These are phyloP conservation scores for Agrochola litura DNA, from an alignment of 2,888 invertebrate genomes.

Conservation along the genomic window DNA sequence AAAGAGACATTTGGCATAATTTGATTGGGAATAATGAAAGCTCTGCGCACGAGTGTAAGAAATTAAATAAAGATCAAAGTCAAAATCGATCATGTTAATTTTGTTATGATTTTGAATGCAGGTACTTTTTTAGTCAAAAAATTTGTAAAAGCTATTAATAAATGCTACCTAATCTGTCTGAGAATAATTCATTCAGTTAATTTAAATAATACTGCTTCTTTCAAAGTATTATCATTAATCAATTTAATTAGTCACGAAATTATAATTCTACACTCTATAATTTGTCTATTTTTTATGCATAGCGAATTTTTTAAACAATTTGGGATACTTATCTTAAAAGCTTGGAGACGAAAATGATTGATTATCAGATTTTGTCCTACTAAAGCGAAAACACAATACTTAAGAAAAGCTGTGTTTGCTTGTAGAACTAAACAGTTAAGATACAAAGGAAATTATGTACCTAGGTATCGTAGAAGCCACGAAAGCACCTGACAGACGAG, in stretches of 20 bases:
- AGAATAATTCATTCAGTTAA: neutral
- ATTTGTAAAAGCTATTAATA: constrained; percentile 1
- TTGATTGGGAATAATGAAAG: constrained; percentile 15
- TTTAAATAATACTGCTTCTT: neutral
- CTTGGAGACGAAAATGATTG: neutral
- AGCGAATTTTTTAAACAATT: neutral
- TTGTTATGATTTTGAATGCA: neutral
- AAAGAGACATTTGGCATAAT: neutral
- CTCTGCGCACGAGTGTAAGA: constrained; percentile 4
- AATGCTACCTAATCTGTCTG: neutral
- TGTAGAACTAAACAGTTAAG: neutral
- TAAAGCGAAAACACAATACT: neutral
- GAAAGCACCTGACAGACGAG: neutral
- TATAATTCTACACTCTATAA: neutral
- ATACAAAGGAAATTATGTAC: neutral
- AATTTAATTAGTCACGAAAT: constrained; percentile 3
- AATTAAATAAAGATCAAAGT: constrained; percentile 31
- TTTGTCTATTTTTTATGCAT: neutral
- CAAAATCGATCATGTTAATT: neutral
- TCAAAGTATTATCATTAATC: constrained; percentile 16
- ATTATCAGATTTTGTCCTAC: neutral
- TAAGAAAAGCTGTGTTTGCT: neutral
- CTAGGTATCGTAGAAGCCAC: neutral
- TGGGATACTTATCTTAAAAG: neutral
- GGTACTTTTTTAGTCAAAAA: neutral